Base-by-base conservation (phyloP, 2,888 invertebrate genomes). In the Sinohyriopsis cumingii region DNA sequence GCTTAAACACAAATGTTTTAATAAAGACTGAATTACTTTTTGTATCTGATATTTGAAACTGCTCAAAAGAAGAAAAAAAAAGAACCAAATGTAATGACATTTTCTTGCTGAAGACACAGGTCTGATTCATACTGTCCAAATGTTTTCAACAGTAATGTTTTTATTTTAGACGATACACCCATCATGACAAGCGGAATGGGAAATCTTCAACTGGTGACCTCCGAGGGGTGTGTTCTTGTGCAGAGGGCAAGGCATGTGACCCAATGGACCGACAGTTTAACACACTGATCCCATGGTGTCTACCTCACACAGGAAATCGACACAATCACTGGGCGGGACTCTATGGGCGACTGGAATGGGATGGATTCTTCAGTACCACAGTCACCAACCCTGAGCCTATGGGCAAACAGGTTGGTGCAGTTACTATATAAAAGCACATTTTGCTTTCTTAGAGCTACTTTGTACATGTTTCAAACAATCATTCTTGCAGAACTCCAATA, bases 251-350 rank as follows among this genome's bases (percentile, higher is more conserved):
- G 33, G 61, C 91, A 0, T 96, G 95, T 90, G 93, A 94, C 84
- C 92, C 94, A 0, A 89, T 91, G 75, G 95, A 94, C 90, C 92
- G 93, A 72, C 96, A 96, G 91, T 93, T 93, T 88, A 94, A 95
- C 90, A 96, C 96, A 6, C 91, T 96, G 74, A 94, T 96, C 67
- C 96, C 96, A 0, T 96, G 96, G 96, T 95, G 95, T 86, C 91
- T 96, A 79, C 95, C 95, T 18, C 96, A 96, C 89, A 96, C 96
- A 1, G 95, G 93, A 64, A 95, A 95, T 91, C 90, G 95, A 24
- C 95, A 96, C 90, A 95, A 95, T 90, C 92, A 96, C 91, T 96
- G 96, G 96, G 93, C 95, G 0, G 96, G 95, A 0, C 92, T 96
- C 55, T 96, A 95, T 85, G 96, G 92, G 2, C 92, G 96, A 55